Evolutionary conservation across 2,113 vertebrate species (phyloP).

Genomic region (Sinocyclocheilus anshuiensis): DNA sequence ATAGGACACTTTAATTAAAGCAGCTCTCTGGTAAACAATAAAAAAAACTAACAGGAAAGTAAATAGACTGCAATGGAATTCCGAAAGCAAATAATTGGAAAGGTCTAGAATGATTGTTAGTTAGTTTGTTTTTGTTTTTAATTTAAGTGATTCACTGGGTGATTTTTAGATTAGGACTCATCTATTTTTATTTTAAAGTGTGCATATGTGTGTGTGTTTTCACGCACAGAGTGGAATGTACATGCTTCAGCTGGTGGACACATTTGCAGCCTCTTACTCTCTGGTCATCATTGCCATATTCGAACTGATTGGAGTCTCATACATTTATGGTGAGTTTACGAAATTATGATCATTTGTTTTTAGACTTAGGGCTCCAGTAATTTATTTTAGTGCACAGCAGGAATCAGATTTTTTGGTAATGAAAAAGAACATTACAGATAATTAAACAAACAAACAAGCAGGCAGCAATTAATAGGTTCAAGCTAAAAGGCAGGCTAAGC

Average conservation of each 20-base stretch:
- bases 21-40: neutral
- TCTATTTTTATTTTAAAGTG: slow-evolving; percentile 24
- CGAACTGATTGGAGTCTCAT: slow-evolving; percentile 86
- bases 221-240: slow-evolving; percentile 83
- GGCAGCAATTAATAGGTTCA: neutral
- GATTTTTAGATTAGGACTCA: slow-evolving; percentile 18
- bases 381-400: slow-evolving; percentile 1
- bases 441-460: neutral
- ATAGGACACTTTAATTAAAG: neutral
- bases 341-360: neutral
- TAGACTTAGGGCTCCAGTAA: neutral
- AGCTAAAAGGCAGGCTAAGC: neutral
- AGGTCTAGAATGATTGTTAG: neutral
- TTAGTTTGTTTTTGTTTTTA: neutral
- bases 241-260: slow-evolving; percentile 91
- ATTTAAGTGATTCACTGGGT: slow-evolving; percentile 3
- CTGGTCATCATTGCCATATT: slow-evolving; percentile 90
- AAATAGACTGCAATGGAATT: neutral
- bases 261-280: slow-evolving; percentile 86
- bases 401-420: neutral
- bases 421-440: neutral
- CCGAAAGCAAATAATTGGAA: neutral
- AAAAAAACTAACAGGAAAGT: neutral
- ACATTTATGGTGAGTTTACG: slow-evolving; percentile 82
- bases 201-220: slow-evolving; percentile 34